Evolutionary conservation across 92 coral and sea anemone species (phyloP).

Genomic region (Phymanthus crucifer): DNA sequence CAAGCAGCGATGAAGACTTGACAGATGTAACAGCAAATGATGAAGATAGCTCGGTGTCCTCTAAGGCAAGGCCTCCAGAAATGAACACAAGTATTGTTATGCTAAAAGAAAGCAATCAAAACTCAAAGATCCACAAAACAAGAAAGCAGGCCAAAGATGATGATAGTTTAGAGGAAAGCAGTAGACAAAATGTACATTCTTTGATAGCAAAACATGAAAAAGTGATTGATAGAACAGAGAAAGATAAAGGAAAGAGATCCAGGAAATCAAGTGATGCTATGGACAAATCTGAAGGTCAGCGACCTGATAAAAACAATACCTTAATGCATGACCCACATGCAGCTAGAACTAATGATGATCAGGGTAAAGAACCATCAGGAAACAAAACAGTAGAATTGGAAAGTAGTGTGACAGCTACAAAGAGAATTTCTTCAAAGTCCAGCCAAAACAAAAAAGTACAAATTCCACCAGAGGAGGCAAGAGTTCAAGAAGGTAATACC

Average conservation of each 20-base stretch:
- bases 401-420: not conserved
- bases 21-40: conserved; percentile 89
- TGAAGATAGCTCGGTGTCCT: conserved; percentile 62
- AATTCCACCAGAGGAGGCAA: conserved; percentile 52
- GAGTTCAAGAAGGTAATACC: conserved; percentile 19
- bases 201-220: conserved; percentile 5
- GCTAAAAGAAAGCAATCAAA: conserved; percentile 39
- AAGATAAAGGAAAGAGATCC: not conserved
- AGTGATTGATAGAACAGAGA: not conserved
- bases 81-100: conserved; percentile 7
- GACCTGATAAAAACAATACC: not conserved
- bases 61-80: conserved; percentile 27
- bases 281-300: not conserved
- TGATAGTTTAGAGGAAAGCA: conserved; percentile 38
- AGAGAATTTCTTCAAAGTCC: conserved; percentile 41
- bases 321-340: not conserved
- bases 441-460: conserved; percentile 49
- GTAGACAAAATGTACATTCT: not conserved
- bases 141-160: conserved; percentile 22
- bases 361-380: conserved; percentile 20
- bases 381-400: not conserved
- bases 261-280: not conserved
- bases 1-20: conserved; percentile 73
- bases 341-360: not conserved
- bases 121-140: conserved; percentile 44